Conservation (phyloP, 2,797 vertebrate genomes). For the Pseudomugil gertrudae region DNA sequence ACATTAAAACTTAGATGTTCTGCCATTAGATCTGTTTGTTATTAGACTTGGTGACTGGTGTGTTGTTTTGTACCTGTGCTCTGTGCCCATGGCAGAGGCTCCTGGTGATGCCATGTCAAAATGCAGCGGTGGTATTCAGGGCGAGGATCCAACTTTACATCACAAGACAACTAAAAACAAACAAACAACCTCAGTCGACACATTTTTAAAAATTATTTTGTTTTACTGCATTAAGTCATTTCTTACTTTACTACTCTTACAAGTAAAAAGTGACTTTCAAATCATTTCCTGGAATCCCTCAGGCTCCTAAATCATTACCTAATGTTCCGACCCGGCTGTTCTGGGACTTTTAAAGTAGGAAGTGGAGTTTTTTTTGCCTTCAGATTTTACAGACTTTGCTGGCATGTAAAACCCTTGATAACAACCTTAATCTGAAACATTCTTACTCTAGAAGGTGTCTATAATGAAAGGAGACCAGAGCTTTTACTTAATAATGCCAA, state of each 20-base stretch:
- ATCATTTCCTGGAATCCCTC: constrained; percentile 7
- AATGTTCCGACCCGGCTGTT: neutral
- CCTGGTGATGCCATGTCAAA: constrained; percentile 99
- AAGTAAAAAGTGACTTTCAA: neutral
- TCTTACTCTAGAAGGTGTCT: constrained; percentile 38
- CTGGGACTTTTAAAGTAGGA: constrained; percentile 2
- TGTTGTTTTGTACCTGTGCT: constrained; percentile 89
- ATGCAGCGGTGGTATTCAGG: constrained; percentile 99
- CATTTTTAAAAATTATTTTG: neutral
- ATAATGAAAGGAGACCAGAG: constrained; percentile 57
- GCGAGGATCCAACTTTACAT: constrained; percentile 97
- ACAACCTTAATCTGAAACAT: constrained; percentile 17
- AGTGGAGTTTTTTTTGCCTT: constrained; percentile 4
- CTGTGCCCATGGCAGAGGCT: constrained; percentile 99
- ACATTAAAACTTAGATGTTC: too few relatives aligned
- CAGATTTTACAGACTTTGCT: neutral
- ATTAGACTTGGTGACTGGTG: neutral
- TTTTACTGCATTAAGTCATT: neutral
- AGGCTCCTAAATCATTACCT: neutral
- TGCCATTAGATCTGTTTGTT: too few relatives aligned
- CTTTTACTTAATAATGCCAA: constrained; percentile 35
- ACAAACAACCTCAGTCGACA: constrained; percentile 2
- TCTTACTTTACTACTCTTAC: neutral
- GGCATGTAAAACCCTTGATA: neutral
- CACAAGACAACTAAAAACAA: constrained; percentile 92